A percentile compares a stretch with the other conserved stretches of the same genome.
Conservation (phyloP, 2,797 vertebrate genomes). For the Halcyon chelicuti region DNA sequence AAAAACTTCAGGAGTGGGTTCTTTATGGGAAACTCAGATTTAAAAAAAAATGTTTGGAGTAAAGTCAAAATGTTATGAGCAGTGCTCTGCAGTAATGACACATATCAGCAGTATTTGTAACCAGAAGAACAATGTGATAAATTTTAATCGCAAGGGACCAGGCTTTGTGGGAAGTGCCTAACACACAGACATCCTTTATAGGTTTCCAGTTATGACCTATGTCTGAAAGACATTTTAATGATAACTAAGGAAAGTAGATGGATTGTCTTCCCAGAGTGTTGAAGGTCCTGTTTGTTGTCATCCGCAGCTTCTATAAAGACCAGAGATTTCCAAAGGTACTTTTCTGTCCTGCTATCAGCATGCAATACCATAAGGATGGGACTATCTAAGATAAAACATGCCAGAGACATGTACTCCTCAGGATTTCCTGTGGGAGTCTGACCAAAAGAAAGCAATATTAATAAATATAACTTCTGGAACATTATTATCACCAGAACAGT, state of each 20-base stretch:
- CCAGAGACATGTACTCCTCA: conserved; percentile 79
- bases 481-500: conserved; percentile 74
- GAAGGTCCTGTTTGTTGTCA: conserved; percentile 86
- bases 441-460: conserved; percentile 82
- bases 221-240: conserved; percentile 85
- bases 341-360: conserved; percentile 77
- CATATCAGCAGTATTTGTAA: conserved; percentile 82
- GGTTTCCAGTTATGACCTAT: conserved; percentile 85
- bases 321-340: conserved; percentile 82
- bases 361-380: conserved; percentile 76
- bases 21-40: conserved; percentile 73
- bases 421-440: conserved; percentile 84
- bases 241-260: conserved; percentile 83
- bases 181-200: conserved; percentile 85
- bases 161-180: conserved; percentile 83
- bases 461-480: conserved; percentile 84
- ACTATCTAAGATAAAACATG: conserved; percentile 80
- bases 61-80: conserved; percentile 81
- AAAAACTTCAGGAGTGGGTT: conserved; percentile 62
- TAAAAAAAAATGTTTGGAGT: conserved; percentile 73
- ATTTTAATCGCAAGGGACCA: conserved; percentile 80
- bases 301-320: conserved; percentile 80
- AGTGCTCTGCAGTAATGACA: conserved; percentile 81
- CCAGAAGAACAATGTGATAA: conserved; percentile 85
- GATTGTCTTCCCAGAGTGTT: conserved; percentile 85